Evolutionary conservation across 2,113 vertebrate species (phyloP).

Genomic region (Dendrocopos noguchii): DNA sequence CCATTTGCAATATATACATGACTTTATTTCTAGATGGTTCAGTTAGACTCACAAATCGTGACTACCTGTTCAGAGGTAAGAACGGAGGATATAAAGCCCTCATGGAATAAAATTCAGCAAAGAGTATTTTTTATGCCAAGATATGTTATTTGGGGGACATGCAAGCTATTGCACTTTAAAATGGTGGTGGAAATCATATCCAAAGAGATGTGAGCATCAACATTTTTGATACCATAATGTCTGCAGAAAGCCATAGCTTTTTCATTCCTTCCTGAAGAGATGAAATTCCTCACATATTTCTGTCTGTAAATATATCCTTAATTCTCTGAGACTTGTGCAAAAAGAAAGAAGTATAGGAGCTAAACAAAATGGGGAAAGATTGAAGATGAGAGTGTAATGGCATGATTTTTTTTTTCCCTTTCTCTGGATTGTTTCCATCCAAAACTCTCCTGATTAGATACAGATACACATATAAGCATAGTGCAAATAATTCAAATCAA

Average conservation of each 20-base stretch:
- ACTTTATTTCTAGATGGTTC: constrained; percentile 63
- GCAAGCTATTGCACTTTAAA: constrained; percentile 20
- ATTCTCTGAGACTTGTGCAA: neutral
- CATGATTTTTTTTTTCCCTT: neutral
- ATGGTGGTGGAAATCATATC: constrained; percentile 17
- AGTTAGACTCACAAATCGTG: constrained; percentile 26
- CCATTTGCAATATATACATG: constrained; percentile 6
- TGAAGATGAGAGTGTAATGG: neutral
- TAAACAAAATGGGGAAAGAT: neutral
- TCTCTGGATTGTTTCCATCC: neutral
- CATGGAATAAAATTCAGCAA: constrained; percentile 28
- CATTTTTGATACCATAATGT: neutral
- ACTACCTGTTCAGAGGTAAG: constrained; percentile 38
- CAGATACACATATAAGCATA: neutral
- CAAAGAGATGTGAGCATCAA: neutral
- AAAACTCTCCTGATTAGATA: neutral
- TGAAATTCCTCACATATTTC: neutral
- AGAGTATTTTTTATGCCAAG: constrained; percentile 51
- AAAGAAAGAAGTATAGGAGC: neutral
- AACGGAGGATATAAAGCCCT: constrained; percentile 24
- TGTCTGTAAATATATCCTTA: neutral
- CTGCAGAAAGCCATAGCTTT: neutral
- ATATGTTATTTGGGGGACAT: constrained; percentile 17
- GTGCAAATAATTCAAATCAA: neutral
- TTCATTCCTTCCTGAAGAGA: neutral